Evolutionary conservation across 1,140 invertebrate species (phyloP), one percentile per base, ranked within the genome.

Genomic region (Pentalonia nigronervosa): DNA sequence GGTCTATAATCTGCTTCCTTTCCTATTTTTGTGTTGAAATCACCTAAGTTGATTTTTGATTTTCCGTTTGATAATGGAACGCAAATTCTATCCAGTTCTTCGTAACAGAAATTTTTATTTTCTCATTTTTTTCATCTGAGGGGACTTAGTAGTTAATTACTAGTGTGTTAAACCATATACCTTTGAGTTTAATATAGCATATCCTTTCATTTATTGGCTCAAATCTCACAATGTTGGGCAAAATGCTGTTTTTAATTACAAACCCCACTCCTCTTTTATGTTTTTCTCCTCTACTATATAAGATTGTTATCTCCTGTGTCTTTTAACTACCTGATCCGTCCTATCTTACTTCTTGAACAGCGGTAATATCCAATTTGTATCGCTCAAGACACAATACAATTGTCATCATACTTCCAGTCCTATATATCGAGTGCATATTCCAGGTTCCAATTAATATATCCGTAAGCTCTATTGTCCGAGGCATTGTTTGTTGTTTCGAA

Each of bases 61-160:
- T 89, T 89, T 21, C 47, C 47, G 4, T 30, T 34, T 53, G 47
- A 14, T 53, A 89, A 34, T 21, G 7, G n/a, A 89, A 50, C 86
- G 30, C 17, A 48, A 34, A 67, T 25, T 8, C 48, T 56, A 11
- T 90, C 89, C 21, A 90, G 34, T 25, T 90, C 89, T 25, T 90
- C 89, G 34, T 90, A 90, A 25, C 45, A 9, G 47, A 17, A 90
- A 45, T 90, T 67, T 90, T 60, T 90, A 90, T 45, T 53, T 90
- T 36, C 7, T 90, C 53, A 45, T 23, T 67, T 90, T 67, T 90
- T 8, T 90, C 89, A 6, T 90, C 53, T 20, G 89, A 67, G n/a
- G 93, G 93, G 20, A 94, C 93, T 36, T 94, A 93, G 7, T 90
- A 90, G 7, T 90, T 90, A 45, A 90, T 45, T 25, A 90, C 1